These are phyloP conservation scores for Melanostoma scalare DNA, from an alignment of 2,888 invertebrate species.

Conservation along the genomic window DNA sequence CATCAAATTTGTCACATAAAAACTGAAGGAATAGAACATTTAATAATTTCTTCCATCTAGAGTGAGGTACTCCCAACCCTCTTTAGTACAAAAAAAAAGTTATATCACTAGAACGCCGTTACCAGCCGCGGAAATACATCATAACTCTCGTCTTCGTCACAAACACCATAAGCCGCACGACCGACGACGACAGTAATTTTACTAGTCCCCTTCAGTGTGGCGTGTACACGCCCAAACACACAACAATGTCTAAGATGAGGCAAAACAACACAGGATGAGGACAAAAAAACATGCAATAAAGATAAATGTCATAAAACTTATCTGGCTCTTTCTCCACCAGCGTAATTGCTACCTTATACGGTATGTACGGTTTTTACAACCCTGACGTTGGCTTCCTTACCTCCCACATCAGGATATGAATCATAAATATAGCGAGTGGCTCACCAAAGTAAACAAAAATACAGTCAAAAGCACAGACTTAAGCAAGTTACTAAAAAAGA, in stretches of 20 bases:
- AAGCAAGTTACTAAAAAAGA: slow-evolving; percentile 35
- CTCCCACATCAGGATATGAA: slow-evolving; percentile 33
- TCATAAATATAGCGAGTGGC: slow-evolving; percentile 28
- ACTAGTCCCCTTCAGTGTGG: too few species aligned
- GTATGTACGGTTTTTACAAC: slow-evolving; percentile 26
- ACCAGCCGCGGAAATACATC: too few species aligned
- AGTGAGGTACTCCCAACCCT: too few species aligned
- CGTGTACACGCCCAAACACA: too few species aligned
- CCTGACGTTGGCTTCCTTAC: background rate
- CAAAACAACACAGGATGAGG: background rate
- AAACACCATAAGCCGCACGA: too few species aligned
- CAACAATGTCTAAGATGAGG: background rate
- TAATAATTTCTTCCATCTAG: too few species aligned
- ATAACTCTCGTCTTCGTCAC: too few species aligned
- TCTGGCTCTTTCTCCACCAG: slow-evolving; percentile 38
- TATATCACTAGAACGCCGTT: too few species aligned
- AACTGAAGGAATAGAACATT: too few species aligned
- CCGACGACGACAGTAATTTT: too few species aligned
- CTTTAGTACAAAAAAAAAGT: too few species aligned
- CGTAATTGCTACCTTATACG: slow-evolving; percentile 65
- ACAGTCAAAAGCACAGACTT: background rate
- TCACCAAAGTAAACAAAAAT: background rate
- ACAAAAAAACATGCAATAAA: slow-evolving; percentile 46
- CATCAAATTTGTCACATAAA: too few species aligned
- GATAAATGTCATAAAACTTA: slow-evolving; percentile 69